A percentile compares a stretch with the other conserved stretches of the same genome.
These are phyloP conservation scores for Conistra vaccinii DNA, from an alignment of 2,888 invertebrate species.

Conservation along the genomic window DNA sequence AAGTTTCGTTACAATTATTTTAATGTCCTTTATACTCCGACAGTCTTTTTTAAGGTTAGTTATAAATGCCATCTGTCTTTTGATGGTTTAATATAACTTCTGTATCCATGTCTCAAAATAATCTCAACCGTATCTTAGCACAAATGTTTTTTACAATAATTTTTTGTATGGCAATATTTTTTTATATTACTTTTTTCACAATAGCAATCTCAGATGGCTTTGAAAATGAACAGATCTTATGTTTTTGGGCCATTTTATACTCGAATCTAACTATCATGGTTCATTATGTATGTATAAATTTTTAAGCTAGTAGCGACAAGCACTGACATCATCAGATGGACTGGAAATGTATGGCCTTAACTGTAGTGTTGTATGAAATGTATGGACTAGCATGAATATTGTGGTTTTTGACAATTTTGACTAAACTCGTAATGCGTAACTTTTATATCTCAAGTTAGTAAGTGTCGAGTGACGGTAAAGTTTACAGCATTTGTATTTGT, in stretches of 20 bases:
- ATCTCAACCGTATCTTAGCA: slow-evolving; percentile 36
- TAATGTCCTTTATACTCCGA: slow-evolving; percentile 40
- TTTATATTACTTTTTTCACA: slow-evolving; percentile 15
- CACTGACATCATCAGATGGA: slow-evolving; percentile 62
- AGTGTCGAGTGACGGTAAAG: slow-evolving; percentile 22
- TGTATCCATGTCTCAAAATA: slow-evolving; percentile 38
- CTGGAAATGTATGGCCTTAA: slow-evolving; percentile 71
- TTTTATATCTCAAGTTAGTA: slow-evolving; percentile 13
- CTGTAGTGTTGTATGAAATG: slow-evolving; percentile 57
- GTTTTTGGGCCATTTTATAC: not conserved
- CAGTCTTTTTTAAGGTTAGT: slow-evolving; percentile 38
- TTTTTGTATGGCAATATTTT: slow-evolving; percentile 24
- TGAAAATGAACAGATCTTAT: not conserved
- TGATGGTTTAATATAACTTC: not conserved
- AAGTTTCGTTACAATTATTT: slow-evolving; percentile 46
- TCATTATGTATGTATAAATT: slow-evolving; percentile 12
- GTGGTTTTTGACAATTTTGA: slow-evolving; percentile 44
- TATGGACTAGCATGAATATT: slow-evolving; percentile 43
- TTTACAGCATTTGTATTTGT: slow-evolving; percentile 26
- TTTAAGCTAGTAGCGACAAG: slow-evolving; percentile 13
- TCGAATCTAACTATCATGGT: not conserved
- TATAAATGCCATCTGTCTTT: slow-evolving; percentile 1
- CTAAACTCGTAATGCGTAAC: not conserved
- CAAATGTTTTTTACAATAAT: slow-evolving; percentile 33
- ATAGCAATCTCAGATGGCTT: slow-evolving; percentile 16